Evolutionary conservation across 2,888 invertebrate genomes (phyloP).

Genomic region (Margaritifera margaritifera): DNA sequence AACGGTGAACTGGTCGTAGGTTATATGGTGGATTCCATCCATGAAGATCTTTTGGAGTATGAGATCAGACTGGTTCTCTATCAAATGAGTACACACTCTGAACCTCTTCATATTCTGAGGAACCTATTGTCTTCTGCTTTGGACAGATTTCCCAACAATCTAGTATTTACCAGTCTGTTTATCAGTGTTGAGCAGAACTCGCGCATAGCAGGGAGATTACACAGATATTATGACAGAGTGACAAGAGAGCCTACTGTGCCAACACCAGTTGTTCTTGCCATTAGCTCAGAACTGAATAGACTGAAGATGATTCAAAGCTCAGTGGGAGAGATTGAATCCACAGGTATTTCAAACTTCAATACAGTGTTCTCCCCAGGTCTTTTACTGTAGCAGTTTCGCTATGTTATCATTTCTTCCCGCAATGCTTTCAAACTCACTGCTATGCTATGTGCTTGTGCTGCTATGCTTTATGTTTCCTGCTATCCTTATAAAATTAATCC

Average conservation of each 20-base stretch:
- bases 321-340: too few species aligned
- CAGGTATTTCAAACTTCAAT: neutral
- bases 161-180: conserved; percentile 54
- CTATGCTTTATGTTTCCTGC: too few species aligned
- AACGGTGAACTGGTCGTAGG: neutral
- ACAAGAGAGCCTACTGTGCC: conserved; percentile 32
- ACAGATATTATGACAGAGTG: conserved; percentile 55
- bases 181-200: conserved; percentile 59
- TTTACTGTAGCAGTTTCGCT: too few species aligned
- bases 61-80: conserved; percentile 49
- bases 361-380: too few species aligned
- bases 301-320: conserved; percentile 7
- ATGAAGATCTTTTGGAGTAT: conserved; percentile 29
- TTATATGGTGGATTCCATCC: conserved; percentile 2
- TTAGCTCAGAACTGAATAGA: conserved; percentile 49
- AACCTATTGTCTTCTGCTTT: conserved; percentile 51
- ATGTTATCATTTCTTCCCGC: too few species aligned
- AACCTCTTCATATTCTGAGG: conserved; percentile 52
- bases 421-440: too few species aligned
- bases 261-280: conserved; percentile 43
- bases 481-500: too few species aligned
- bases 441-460: too few species aligned
- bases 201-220: conserved; percentile 58
- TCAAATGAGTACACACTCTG: conserved; percentile 46
- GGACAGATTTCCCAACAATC: conserved; percentile 52